Base-by-base conservation (phyloP, 2,113 vertebrate species). In the Alaudala cheleensis region DNA sequence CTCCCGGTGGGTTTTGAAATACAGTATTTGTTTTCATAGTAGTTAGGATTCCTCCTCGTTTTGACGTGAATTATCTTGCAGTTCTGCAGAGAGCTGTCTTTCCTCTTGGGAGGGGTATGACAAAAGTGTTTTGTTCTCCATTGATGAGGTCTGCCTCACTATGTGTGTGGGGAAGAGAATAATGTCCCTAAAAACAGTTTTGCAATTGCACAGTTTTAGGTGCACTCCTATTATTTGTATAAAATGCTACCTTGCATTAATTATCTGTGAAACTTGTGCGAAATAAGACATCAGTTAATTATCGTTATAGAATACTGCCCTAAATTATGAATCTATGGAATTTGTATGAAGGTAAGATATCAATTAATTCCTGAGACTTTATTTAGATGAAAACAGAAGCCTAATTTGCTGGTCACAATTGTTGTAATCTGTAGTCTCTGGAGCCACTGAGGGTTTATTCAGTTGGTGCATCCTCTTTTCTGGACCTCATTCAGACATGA, bases 11-110 rank as follows among this genome's bases (percentile, higher is more conserved):
- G 69, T 93, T 97, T 95, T 96, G 88, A 95, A 96, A 96, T 92
- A 83, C 82, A 86, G 39, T 92, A 95, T 96, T 96, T 97, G 93
- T 97, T 95, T 96, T 92, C 73, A 42, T 74, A 93, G 92, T 96
- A 89, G 80, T 88, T 93, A 96, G 64, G 91, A 95, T 91, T 93
- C 84, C 86, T 87, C 61, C 70, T 76, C 9, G 3, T 61, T 88
- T 90, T 94, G 90, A 95, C 14, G 4, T 70, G 58, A 71, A 89
- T 71, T 94, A 47, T 91, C 93, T 73, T 72, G n/a, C 47, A 64
- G 37, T 58, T 85, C 81, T 92, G 81, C 66, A 85, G 49, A 88
- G 54, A 80, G 33, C 71, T 88, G 0, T 69, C 56, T 64, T 92
- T 82, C 47, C 89, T 95, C 92, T 34, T 61, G 89, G 81, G 86